Evolutionary conservation across 2,113 vertebrate genomes (phyloP), one percentile per base, ranked within the genome.

Genomic region (Indicator maculatus): DNA sequence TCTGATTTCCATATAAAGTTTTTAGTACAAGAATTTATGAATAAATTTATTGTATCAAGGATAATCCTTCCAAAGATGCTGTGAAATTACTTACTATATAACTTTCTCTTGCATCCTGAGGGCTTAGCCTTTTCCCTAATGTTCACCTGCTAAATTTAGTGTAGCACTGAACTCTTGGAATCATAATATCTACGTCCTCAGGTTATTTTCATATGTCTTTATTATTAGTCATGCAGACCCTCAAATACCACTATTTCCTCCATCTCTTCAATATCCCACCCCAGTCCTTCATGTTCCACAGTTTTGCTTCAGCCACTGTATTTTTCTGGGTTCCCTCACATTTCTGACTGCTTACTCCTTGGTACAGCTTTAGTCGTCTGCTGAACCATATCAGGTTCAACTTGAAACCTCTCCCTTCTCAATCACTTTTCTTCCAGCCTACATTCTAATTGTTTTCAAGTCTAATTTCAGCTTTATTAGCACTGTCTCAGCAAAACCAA

Each of bases 381-480:
- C 65, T 66, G 58, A 83, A 71, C 8, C 23, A 27, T 33, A 44
- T 1, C 6, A 8, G 76, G 7, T 16, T 77, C 73, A 65, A 26
- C 36, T 26, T 92, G 79, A 90, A 95, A 71, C 36, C 12, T 89
- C 50, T 75, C 12, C 9, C 60, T 30, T 83, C 96, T 86, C 63
- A 73, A 73, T 59, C 61, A 59, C 2, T 41, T 90, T 95, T 84
- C 56, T 78, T 78, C 66, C 64, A 59, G 20, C 8, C 70, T 31
- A 65, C 4, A 92, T 20, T 39, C 45, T 64, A 65, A 67, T 45
- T 16, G 84, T 74, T 96, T 88, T 87, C 44, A 85, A 74, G 73
- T 88, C 38, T 88, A 84, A 95, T 97, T 96, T 94, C 45, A 88
- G 20, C 18, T 66, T 27, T 86, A 39, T 61, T 11, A 59, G 14